Evolutionary conservation across 2,888 invertebrate genomes (phyloP), one percentile per base, ranked within the genome.

Genomic region (Melanostoma mellinum): DNA sequence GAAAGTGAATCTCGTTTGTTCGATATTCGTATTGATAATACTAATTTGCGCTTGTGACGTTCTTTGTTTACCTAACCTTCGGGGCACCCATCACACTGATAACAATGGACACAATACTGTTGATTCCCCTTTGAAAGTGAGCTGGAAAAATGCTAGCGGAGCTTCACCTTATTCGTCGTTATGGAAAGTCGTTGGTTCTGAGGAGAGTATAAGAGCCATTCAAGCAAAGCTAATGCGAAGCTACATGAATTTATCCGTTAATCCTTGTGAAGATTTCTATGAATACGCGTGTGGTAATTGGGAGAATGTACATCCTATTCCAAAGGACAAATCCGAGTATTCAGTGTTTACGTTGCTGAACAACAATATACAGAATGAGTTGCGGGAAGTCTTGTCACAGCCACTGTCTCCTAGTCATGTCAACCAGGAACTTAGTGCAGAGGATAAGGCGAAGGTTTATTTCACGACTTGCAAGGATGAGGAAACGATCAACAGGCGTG

Each of bases 281-380:
- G 76, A 85, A 63, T 86, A 84, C 36, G 84, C 84, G 2, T 86
- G 86, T 69, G 86, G 86, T 3, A 85, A 85, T 60, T 86, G 85
- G 84, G 77, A 84, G 33, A 55, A 36, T 3, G 46, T 77, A 3
- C 42, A 85, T 46, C 84, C 85, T 1, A 86, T 86, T 35, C 86
- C 86, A n/a, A 73, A 72, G n/a, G 81, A 86, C 48, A 69, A 60
- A 20, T 71, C 75, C 0, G 81, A 79, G 42, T 72, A 85, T 42
- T 63, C 84, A 2, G 69, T 85, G 38, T 85, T 85, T 30, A 48
- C 60, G n/a, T 35, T 85, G 65, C 33, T 85, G 52, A 67, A 65
- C 33, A 79, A 74, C 6, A 78, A 85, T 9, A 82, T 85, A 53
- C 78, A 75, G 36, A 75, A 85, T 3, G 77, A 81, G 44, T 48